Evolutionary conservation across 2,113 vertebrate species (phyloP), one percentile per base, ranked within the genome.

Genomic region (Calyptommatus sinebrachiatus): DNA sequence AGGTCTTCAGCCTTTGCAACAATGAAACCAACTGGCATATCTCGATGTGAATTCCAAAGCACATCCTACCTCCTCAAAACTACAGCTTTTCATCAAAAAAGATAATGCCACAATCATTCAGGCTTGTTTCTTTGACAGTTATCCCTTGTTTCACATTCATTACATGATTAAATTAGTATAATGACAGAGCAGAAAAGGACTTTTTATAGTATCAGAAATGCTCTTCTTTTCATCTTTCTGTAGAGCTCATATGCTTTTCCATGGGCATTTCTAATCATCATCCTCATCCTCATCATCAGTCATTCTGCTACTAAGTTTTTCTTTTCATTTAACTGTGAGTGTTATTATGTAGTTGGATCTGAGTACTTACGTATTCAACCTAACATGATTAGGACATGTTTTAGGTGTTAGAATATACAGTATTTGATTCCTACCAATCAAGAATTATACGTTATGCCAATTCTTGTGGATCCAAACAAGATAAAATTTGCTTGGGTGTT

Each of bases 41-140:
- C 70, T 85, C 74, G 69, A 86, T 89, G 84, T 76, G 31, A 61
- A 81, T 46, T 88, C 28, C 62, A 89, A 81, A 41, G 29, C 12
- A 48, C 29, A 48, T 21, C 68, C 14, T 11, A 4, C 20, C 68
- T 57, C 0, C n/a, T 29, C 22, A 7, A 70, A 31, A n/a, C 60
- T 70, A 80, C 79, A 73, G 7, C 18, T 85, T 77, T 77, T 61
- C 48, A 18, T 73, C 83, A 86, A 80, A 63, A 24, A 45, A 57
- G 18, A 86, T 50, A 80, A 74, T 86, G 12, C 1, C 16, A 81
- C 86, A 71, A 41, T 84, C 78, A 80, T 85, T 84, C 77, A 48
- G 28, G 29, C 21, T 79, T 76, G 11, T 28, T 71, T 67, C 22
- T 80, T 61, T 81, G 53, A 87, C 70, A 76, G 28, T 26, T 81